These are phyloP conservation scores for Pogona vitticeps DNA, from an alignment of 2,113 vertebrate genomes.

Conservation along the genomic window DNA sequence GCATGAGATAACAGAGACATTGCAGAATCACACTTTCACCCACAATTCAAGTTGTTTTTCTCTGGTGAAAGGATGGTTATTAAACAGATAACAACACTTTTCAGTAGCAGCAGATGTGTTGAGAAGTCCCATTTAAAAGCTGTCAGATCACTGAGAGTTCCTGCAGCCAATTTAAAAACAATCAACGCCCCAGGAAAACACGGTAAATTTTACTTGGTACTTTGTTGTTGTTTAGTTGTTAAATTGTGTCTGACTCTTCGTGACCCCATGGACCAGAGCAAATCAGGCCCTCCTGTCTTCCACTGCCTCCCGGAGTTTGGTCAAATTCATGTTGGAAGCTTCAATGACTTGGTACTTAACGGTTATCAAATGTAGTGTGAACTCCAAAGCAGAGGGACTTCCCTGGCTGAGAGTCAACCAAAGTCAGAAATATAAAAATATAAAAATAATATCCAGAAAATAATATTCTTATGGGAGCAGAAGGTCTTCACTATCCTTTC, in stretches of 20 bases:
- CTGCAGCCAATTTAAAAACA: slow-evolving; percentile 4
- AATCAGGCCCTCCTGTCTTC: too few species aligned
- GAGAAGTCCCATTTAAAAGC: background rate
- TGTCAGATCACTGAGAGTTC: background rate
- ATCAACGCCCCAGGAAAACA: background rate
- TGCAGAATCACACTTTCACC: background rate
- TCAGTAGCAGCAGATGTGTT: background rate
- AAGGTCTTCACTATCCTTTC: background rate
- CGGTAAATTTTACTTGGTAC: background rate
- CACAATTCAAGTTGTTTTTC: background rate
- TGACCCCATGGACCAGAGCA: too few species aligned
- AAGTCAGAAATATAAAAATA: background rate
- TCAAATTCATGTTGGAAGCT: too few species aligned
- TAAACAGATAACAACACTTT: slow-evolving; percentile 16
- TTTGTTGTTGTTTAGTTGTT: too few species aligned
- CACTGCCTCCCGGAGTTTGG: too few species aligned
- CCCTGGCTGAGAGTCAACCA: too few species aligned
- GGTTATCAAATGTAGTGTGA: background rate
- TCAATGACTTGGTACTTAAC: too few species aligned
- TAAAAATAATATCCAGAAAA: background rate
- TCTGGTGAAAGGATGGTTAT: background rate
- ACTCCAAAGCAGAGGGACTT: background rate
- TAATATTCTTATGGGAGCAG: background rate
- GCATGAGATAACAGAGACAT: background rate
- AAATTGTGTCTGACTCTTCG: too few species aligned